phyloP scores from a whole-genome alignment of 2,113 vertebrate species.

The Sorex fumeus region DNA sequence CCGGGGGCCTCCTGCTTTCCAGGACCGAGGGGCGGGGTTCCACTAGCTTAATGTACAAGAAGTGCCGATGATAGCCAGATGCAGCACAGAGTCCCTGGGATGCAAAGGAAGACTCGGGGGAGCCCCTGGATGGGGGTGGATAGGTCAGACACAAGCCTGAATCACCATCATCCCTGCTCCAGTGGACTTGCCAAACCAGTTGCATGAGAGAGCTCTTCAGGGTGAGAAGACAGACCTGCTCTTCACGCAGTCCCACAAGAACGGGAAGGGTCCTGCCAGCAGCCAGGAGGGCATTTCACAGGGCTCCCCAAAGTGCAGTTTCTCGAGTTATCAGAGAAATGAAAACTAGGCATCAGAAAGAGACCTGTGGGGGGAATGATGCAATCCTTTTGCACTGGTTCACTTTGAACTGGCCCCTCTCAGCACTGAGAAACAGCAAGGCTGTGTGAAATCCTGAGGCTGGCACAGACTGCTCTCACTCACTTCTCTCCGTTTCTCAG shows the following conservation, averaged over 20 bases:
- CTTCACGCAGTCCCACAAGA: accelerated
- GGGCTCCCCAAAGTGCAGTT: constrained; percentile 16
- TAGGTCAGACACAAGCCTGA: no score
- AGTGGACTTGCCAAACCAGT: not conserved
- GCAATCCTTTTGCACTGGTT: not conserved
- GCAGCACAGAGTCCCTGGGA: not conserved
- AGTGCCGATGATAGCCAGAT: not conserved
- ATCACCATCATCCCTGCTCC: no score
- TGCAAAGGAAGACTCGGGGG: not conserved
- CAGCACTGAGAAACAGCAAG: not conserved
- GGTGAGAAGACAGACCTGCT: accelerated
- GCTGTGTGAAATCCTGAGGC: not conserved
- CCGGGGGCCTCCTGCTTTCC: not conserved
- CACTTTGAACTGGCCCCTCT: not conserved
- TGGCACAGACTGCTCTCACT: not conserved
- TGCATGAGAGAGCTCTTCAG: not conserved
- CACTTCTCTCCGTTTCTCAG: not conserved
- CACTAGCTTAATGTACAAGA: not conserved
- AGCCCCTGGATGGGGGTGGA: no score
- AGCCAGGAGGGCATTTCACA: not conserved
- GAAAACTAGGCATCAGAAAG: not conserved
- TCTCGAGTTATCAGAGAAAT: not conserved
- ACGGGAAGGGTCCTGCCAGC: not conserved
- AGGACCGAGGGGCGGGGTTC: constrained; percentile 15
- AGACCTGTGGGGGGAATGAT: not conserved